Evolutionary conservation across 2,113 vertebrate species (phyloP).

Genomic region (Oncorhynchus masou): DNA sequence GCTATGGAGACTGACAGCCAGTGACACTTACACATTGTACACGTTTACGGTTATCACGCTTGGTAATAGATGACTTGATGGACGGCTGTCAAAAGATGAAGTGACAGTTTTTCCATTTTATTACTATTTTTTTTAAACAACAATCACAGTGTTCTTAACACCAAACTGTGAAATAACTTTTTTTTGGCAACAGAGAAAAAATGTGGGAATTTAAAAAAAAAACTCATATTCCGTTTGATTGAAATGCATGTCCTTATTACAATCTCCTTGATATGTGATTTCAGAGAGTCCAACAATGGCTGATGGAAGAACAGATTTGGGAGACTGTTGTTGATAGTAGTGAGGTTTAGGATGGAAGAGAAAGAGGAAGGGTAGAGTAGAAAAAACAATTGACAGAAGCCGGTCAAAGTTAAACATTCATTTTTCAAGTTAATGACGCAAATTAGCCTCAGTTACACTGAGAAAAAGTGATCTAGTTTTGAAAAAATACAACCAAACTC

Average conservation of each 20-base stretch:
- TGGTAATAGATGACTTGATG: conserved; percentile 93
- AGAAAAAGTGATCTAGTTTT: conserved; percentile 76
- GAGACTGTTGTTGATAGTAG: conserved; percentile 66
- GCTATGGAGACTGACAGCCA: conserved; percentile 97
- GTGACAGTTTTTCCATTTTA: conserved; percentile 83
- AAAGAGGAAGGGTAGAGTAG: conserved; percentile 21
- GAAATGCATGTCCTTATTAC: conserved; percentile 84
- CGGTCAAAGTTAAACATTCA: conserved; percentile 80
- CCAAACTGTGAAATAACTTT: conserved; percentile 80
- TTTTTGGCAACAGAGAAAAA: conserved; percentile 91
- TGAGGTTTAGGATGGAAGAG: conserved; percentile 51
- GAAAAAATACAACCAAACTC: conserved; percentile 69
- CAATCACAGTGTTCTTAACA: conserved; percentile 90
- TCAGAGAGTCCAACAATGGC: conserved; percentile 67
- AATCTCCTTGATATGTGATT: conserved; percentile 94
- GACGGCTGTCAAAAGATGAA: conserved; percentile 80
- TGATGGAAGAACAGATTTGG: conserved; percentile 63
- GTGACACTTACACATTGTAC: conserved; percentile 97
- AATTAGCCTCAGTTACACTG: conserved; percentile 93
- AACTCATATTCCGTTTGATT: conserved; percentile 81
- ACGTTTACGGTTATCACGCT: conserved; percentile 93
- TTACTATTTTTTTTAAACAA: conserved; percentile 65
- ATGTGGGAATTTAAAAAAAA: conserved; percentile 62
- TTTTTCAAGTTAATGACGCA: conserved; percentile 79
- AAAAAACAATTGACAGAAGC: conserved; percentile 53